Percentiles rank a stretch among this genome's conserved stretches.
phyloP scores from a whole-genome alignment of 2,888 invertebrate species.

The Eilema depressum region DNA sequence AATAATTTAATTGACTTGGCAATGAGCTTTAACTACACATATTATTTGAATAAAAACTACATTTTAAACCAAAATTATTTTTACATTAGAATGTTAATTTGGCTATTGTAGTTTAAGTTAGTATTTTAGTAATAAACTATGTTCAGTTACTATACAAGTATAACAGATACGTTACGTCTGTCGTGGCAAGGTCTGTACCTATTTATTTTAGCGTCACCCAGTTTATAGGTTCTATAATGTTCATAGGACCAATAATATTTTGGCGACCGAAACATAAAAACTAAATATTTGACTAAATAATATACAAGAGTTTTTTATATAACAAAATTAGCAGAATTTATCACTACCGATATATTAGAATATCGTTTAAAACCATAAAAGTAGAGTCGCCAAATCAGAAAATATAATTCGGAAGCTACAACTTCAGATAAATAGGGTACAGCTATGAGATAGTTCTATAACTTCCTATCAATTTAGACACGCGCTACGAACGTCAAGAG shows the following conservation, averaged over 20 bases:
- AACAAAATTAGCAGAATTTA: neutral
- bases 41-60: constrained; percentile 5
- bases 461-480: neutral
- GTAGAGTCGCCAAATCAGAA: neutral
- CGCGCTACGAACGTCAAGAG: neutral
- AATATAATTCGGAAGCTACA: neutral
- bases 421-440: neutral
- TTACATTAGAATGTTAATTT: constrained; percentile 7
- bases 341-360: neutral
- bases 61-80: neutral
- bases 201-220: neutral
- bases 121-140: constrained; percentile 3
- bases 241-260: neutral
- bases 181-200: constrained; percentile 1
- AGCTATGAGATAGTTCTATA: neutral
- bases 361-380: neutral
- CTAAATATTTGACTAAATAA: neutral
- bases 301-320: neutral
- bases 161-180: neutral
- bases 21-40: neutral
- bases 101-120: constrained; percentile 13
- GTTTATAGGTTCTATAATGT: neutral
- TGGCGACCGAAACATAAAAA: neutral
- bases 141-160: constrained; percentile 12
- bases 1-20: constrained; percentile 15